Evolutionary conservation across 2,113 vertebrate species (phyloP).

Genomic region (Sinosuthora webbiana): DNA sequence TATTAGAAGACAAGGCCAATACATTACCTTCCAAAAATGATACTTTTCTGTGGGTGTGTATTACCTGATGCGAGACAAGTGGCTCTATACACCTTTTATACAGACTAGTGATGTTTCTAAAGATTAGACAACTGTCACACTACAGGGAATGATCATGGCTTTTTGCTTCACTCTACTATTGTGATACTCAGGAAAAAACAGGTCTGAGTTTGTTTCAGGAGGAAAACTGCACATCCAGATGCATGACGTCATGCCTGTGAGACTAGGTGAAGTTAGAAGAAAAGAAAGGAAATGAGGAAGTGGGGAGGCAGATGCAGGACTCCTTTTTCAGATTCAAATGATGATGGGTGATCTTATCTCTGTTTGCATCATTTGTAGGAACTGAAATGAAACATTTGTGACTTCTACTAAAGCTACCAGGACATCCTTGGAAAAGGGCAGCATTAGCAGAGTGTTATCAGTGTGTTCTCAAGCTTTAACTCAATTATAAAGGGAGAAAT

Average conservation of each 20-base stretch:
- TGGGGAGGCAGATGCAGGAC: not conserved
- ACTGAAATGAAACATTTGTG: not conserved
- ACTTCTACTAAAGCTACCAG: not conserved
- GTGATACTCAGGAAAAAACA: not conserved
- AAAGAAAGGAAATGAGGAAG: not conserved
- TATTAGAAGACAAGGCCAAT: not conserved
- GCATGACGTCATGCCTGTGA: not conserved
- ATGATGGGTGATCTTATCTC: not conserved
- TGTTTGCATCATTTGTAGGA: not conserved
- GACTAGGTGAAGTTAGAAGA: not conserved
- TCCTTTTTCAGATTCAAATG: not conserved
- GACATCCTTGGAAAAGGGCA: not conserved
- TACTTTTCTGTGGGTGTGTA: not conserved
- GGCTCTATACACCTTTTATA: not conserved
- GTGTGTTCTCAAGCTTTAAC: not conserved
- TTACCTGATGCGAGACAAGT: not conserved
- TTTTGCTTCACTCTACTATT: not conserved
- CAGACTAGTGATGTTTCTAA: not conserved
- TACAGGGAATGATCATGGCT: not conserved
- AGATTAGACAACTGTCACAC: too few species aligned
- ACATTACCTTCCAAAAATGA: not conserved
- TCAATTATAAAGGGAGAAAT: not conserved
- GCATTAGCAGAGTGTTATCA: not conserved
- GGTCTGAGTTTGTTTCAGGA: not conserved
- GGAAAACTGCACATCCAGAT: not conserved